Evolutionary conservation across 2,888 invertebrate genomes (phyloP), one percentile per base, ranked within the genome.

Genomic region (Julus scandinavius): DNA sequence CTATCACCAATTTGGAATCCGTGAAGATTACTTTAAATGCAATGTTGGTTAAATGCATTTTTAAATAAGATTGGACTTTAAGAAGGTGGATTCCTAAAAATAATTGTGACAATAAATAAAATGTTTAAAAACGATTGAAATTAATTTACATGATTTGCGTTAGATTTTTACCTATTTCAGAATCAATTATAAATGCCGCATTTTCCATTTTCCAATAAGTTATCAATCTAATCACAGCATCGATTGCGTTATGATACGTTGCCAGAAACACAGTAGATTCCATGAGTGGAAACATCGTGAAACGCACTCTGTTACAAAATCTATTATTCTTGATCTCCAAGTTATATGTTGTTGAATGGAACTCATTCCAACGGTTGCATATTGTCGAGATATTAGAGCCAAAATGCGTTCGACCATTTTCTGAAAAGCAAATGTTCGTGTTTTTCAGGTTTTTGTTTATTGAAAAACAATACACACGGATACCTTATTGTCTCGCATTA

Each of bases 141-240:
- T 80, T 6, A 63, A 4, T 40, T 38, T 11, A 40, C 15, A 38
- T 38, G 4, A 38, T 15, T 11, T 11, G 80, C 1, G 11, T 80
- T 29, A 72, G 11, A 80, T 13, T 4, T 38, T 80, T 80, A 80
- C 80, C 80, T 40, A 38, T 40, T 3, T 80, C 38, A 15, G 80
- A 29, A 80, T 80, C 80, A 80, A 80, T 29, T 11, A 80, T 11
- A 29, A 80, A 80, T 29, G 15, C 80, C 11, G 38, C 80, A 38
- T 80, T 80, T 80, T 80, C 80, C 80, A 80, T 80, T 80, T 80
- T 80, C 80, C 80, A 80, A 38, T 80, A 80, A 38, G 80, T 80
- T 80, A 80, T 80, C 80, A 80, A 15, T 80, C 15, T 13, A 40
- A 80, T 80, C 38, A 80, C 80, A 38, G 38, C 29, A 80, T 80